Percentiles rank a stretch among this genome's conserved stretches.
Conservation (phyloP, 2,888 invertebrate genomes). For the Hemaris fuciformis region DNA sequence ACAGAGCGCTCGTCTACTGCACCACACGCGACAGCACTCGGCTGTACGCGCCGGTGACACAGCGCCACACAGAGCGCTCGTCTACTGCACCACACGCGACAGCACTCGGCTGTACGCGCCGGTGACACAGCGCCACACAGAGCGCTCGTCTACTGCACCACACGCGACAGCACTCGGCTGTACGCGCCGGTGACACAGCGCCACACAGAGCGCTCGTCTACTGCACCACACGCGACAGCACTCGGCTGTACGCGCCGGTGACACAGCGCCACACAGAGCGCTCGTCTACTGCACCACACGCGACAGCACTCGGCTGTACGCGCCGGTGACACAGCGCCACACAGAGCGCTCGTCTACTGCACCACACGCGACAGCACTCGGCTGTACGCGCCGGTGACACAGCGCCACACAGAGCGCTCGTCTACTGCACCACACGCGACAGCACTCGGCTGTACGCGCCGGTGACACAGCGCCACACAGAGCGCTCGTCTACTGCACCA, state of each 20-base stretch:
- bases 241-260: background rate
- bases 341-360: constrained; percentile 9
- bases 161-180: background rate
- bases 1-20: constrained; percentile 9
- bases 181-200: background rate
- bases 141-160: constrained; percentile 8
- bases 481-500: background rate
- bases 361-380: too few species aligned
- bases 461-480: background rate
- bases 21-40: constrained; percentile 7
- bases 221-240: background rate
- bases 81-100: too few species aligned
- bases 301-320: background rate
- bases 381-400: constrained; percentile 7
- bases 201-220: background rate
- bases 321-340: constrained; percentile 9
- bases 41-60: constrained; percentile 7
- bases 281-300: background rate
- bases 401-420: constrained; percentile 1
- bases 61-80: constrained; percentile 8
- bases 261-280: background rate
- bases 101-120: constrained; percentile 9
- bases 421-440: constrained; percentile 3
- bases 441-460: background rate
- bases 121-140: constrained; percentile 1